Conservation (phyloP, 2,113 vertebrate genomes). For the Geococcyx californianus region DNA sequence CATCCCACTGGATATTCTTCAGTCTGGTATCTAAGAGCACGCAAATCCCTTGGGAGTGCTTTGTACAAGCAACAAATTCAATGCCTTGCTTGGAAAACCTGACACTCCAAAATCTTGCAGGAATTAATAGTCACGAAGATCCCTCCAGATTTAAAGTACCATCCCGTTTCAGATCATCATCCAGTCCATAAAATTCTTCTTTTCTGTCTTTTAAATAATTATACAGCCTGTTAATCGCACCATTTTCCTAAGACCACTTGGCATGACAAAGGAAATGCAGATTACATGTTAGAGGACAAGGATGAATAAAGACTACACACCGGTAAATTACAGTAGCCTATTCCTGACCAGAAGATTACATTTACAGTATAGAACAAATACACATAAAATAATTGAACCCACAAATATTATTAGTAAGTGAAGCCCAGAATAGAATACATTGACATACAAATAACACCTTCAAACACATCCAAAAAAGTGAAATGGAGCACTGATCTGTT, state of each 20-base stretch:
- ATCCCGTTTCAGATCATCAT: slow-evolving; percentile 8
- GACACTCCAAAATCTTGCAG: not conserved
- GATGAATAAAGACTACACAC: not conserved
- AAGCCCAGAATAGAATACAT: not conserved
- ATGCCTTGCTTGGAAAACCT: not conserved
- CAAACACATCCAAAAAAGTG: slow-evolving; percentile 19
- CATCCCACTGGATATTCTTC: slow-evolving; percentile 9
- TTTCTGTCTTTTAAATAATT: not conserved
- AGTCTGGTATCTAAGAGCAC: slow-evolving; percentile 4
- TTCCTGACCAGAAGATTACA: slow-evolving; percentile 21
- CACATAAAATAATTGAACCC: slow-evolving; percentile 24
- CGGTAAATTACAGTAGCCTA: not conserved
- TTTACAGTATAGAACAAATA: slow-evolving; percentile 27
- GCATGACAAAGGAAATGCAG: not conserved
- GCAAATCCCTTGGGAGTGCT: not conserved
- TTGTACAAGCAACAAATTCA: not conserved
- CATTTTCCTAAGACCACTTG: not conserved
- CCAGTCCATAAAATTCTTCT: not conserved
- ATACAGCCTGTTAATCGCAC: not conserved
- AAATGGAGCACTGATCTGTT: slow-evolving; percentile 50
- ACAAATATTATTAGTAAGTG: slow-evolving; percentile 14
- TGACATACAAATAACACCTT: slow-evolving; percentile 23
- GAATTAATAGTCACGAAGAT: not conserved
- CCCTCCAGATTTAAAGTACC: not conserved
- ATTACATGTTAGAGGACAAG: slow-evolving; percentile 5